phyloP scores from a whole-genome alignment of 2,797 vertebrate species.

The Chiloscyllium punctatum region DNA sequence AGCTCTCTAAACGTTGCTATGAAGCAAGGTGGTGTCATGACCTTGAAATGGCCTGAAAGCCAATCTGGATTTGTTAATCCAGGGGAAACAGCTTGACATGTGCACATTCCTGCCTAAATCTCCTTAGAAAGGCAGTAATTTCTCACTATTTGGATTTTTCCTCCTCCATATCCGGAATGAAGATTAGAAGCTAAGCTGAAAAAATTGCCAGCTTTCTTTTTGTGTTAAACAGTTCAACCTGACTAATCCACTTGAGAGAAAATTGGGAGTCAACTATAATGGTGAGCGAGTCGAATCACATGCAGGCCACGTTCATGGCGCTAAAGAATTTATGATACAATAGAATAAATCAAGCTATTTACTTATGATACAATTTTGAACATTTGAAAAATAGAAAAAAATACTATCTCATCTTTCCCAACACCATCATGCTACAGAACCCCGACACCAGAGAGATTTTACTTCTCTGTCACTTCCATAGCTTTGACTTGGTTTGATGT shows the following conservation, averaged over 20 bases:
- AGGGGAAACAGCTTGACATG: neutral
- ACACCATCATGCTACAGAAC: no score
- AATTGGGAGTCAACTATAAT: neutral
- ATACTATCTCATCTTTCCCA: no score
- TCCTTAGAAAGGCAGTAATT: neutral
- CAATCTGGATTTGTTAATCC: neutral
- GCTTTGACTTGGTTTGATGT: no score
- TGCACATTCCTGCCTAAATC: neutral
- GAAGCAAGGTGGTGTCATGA: neutral
- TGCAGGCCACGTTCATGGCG: no score
- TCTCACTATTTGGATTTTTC: neutral
- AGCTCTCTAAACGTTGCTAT: neutral
- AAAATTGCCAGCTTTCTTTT: neutral
- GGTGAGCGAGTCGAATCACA: neutral
- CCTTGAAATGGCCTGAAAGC: neutral
- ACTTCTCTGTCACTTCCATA: no score
- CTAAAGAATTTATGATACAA: no score
- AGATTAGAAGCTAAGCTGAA: neutral
- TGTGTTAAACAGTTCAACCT: neutral
- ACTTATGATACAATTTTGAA: no score
- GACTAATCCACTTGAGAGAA: neutral
- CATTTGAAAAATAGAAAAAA: no score
- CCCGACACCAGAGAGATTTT: no score
- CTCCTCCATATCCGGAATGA: neutral
- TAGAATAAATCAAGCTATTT: no score